These are phyloP conservation scores for Catocala fraxini DNA, from an alignment of 2,888 invertebrate species.

Conservation along the genomic window DNA sequence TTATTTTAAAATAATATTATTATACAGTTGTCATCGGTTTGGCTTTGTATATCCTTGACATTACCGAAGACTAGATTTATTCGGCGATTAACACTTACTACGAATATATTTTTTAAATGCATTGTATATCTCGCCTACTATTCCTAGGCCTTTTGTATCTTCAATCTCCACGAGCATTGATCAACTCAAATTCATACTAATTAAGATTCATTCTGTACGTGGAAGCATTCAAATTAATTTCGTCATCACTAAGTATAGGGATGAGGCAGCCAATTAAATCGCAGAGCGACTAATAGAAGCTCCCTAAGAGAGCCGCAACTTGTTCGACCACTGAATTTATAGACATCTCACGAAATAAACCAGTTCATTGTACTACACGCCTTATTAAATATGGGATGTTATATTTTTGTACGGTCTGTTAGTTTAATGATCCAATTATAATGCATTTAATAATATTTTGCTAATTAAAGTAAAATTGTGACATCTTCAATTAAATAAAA, in stretches of 20 bases:
- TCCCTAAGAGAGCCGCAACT: slow-evolving; percentile 26
- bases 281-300: slow-evolving; percentile 55
- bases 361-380: slow-evolving; percentile 38
- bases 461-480: not conserved
- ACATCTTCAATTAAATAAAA: too few relatives aligned
- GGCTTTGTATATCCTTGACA: too few relatives aligned
- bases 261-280: slow-evolving; percentile 61
- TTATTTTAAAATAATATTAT: too few relatives aligned
- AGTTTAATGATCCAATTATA: slow-evolving; percentile 3
- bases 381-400: slow-evolving; percentile 1
- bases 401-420: slow-evolving; percentile 2
- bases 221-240: slow-evolving; percentile 38
- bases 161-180: too few relatives aligned
- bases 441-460: not conserved
- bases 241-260: slow-evolving; percentile 45
- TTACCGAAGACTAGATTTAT: too few relatives aligned
- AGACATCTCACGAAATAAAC: slow-evolving; percentile 37
- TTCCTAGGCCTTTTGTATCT: too few relatives aligned
- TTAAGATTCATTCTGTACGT: slow-evolving; percentile 5
- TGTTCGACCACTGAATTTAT: slow-evolving; percentile 35
- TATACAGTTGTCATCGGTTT: too few relatives aligned
- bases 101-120: too few relatives aligned
- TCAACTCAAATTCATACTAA: slow-evolving; percentile 3
- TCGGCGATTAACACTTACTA: too few relatives aligned
- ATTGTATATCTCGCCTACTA: too few relatives aligned